A percentile compares a stretch with the other conserved stretches of the same genome.
Conservation (phyloP, 2,113 vertebrate species). For the Notiomystis cincta region DNA sequence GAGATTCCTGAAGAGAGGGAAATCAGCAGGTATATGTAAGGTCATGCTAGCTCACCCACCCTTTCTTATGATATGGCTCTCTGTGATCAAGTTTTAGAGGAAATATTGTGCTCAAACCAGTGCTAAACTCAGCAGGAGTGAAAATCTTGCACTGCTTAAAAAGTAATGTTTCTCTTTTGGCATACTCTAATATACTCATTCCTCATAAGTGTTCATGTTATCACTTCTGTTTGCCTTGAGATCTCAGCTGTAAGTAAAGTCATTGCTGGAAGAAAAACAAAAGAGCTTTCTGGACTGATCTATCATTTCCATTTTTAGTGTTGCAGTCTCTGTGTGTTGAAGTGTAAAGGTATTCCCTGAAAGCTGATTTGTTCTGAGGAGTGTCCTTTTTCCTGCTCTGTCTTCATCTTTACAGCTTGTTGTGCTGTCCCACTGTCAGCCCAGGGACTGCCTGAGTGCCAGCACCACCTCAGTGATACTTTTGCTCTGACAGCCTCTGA, state of each 20-base stretch:
- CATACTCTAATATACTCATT: neutral
- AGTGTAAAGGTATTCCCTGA: neutral
- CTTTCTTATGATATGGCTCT: neutral
- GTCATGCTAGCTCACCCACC: neutral
- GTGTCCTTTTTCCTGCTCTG: neutral
- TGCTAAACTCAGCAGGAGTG: neutral
- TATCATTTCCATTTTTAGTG: neutral
- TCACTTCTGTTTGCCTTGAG: neutral
- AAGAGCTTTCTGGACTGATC: neutral
- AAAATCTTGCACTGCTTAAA: neutral
- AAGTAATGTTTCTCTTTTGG: neutral
- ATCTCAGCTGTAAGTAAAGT: neutral
- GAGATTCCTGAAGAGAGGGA: neutral
- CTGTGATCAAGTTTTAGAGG: neutral
- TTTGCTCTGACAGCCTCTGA: accelerated
- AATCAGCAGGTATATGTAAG: neutral
- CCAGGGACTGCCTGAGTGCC: neutral
- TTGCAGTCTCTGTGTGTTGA: neutral
- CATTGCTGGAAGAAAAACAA: neutral
- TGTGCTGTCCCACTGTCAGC: neutral
- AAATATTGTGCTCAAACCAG: neutral
- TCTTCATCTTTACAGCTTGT: neutral
- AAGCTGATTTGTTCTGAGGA: neutral
- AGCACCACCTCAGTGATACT: neutral
- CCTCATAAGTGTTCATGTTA: neutral